Percentiles rank a stretch among this genome's conserved stretches.
phyloP scores from a whole-genome alignment of 2,888 invertebrate genomes.

The Tinea semifulvella region DNA sequence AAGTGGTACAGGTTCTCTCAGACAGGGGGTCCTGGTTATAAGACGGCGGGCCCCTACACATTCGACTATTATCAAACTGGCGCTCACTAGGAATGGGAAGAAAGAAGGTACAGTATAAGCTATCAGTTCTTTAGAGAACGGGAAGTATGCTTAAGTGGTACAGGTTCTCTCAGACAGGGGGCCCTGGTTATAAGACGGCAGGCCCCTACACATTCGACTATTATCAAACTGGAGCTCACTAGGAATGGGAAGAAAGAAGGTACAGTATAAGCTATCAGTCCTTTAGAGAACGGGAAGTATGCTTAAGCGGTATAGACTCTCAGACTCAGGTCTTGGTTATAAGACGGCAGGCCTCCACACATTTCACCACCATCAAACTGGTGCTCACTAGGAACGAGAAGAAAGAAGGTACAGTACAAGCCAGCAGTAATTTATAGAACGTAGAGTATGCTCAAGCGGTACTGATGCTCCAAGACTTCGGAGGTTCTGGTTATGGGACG shows the following conservation, averaged over 20 bases:
- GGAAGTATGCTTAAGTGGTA: slow-evolving; percentile 94
- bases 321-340: no score
- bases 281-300: no score
- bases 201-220: slow-evolving; percentile 67
- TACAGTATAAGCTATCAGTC: no score
- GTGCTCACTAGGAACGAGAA: no score
- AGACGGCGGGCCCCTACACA: slow-evolving; percentile 76
- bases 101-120: slow-evolving; percentile 88
- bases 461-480: slow-evolving; percentile 90
- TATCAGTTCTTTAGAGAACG: slow-evolving; percentile 94
- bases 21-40: no score
- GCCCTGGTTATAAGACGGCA: slow-evolving; percentile 88
- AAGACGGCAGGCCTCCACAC: no score
- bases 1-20: no score
- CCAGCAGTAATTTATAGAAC: slow-evolving; percentile 92
- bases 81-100: slow-evolving; percentile 90
- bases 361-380: no score
- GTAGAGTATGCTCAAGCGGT: slow-evolving; percentile 96
- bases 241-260: slow-evolving; percentile 97
- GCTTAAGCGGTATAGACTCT: no score
- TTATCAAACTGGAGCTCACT: slow-evolving; percentile 85
- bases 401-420: slow-evolving; percentile 87
- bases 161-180: slow-evolving; percentile 91
- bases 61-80: slow-evolving; percentile 77
- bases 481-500: slow-evolving; percentile 90